These are phyloP conservation scores for Triplophysa bombifrons DNA, from an alignment of 2,797 vertebrate genomes.

Conservation along the genomic window DNA sequence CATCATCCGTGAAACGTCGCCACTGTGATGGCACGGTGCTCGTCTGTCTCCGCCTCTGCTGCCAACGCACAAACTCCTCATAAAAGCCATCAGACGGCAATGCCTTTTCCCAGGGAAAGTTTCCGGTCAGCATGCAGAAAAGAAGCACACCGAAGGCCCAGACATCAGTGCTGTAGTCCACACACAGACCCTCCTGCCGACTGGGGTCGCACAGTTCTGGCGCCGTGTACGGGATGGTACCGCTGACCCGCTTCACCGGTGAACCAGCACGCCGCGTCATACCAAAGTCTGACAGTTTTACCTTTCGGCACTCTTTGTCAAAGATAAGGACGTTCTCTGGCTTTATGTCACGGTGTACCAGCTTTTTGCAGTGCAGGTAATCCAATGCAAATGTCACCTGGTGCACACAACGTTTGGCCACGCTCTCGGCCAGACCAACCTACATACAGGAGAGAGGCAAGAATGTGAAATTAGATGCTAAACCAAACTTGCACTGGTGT, in stretches of 20 bases:
- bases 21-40: slow-evolving; percentile 80
- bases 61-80: slow-evolving; percentile 85
- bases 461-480: slow-evolving; percentile 5
- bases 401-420: slow-evolving; percentile 85
- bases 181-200: slow-evolving; percentile 81
- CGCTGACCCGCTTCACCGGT: slow-evolving; percentile 83
- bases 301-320: slow-evolving; percentile 83
- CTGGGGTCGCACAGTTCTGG: slow-evolving; percentile 83
- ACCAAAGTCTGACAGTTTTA: slow-evolving; percentile 85
- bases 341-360: slow-evolving; percentile 86
- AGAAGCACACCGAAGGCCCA: slow-evolving; percentile 87
- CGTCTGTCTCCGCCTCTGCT: slow-evolving; percentile 69
- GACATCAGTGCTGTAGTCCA: slow-evolving; percentile 84
- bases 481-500: background rate
- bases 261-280: slow-evolving; percentile 84
- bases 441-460: slow-evolving; percentile 47
- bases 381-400: slow-evolving; percentile 84
- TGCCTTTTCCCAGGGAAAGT: slow-evolving; percentile 88
- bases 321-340: slow-evolving; percentile 87
- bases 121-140: slow-evolving; percentile 87
- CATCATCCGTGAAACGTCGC: slow-evolving; percentile 82
- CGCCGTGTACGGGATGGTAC: slow-evolving; percentile 86
- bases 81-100: slow-evolving; percentile 83
- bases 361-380: slow-evolving; percentile 83
- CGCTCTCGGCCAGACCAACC: slow-evolving; percentile 81